These are phyloP conservation scores for Pomatostomus ruficeps DNA, from an alignment of 2,113 vertebrate genomes.

Conservation along the genomic window DNA sequence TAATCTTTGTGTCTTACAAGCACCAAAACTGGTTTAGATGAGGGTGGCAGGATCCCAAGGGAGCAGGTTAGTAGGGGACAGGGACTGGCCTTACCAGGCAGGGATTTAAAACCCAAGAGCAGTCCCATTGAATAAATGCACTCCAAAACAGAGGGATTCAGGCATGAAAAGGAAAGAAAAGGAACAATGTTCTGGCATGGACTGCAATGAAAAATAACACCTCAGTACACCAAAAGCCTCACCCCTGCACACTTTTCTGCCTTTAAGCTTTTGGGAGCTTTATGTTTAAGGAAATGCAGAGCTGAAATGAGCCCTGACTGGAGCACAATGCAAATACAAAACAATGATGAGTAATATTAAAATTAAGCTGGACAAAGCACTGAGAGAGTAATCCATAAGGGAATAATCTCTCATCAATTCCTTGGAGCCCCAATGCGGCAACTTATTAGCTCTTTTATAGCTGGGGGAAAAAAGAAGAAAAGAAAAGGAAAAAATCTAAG, in stretches of 20 bases:
- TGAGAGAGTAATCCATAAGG: not conserved
- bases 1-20: not conserved
- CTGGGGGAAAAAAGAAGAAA: not conserved
- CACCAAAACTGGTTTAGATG: not conserved
- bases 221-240: not conserved
- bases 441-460: constrained; percentile 3
- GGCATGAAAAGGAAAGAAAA: not conserved
- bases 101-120: not conserved
- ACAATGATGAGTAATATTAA: constrained; percentile 18
- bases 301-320: not conserved
- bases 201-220: not conserved
- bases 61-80: fast-evolving
- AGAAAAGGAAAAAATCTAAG: not conserved
- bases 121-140: fast-evolving
- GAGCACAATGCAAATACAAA: not conserved
- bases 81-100: not conserved
- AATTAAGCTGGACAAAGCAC: constrained; percentile 7
- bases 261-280: not conserved
- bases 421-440: not conserved
- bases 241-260: not conserved
- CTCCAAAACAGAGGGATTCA: not conserved
- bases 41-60: not conserved
- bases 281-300: not conserved
- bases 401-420: not conserved
- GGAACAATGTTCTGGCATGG: not conserved